Base-by-base conservation (phyloP, 1,140 invertebrate species). In the Ostrea edulis region DNA sequence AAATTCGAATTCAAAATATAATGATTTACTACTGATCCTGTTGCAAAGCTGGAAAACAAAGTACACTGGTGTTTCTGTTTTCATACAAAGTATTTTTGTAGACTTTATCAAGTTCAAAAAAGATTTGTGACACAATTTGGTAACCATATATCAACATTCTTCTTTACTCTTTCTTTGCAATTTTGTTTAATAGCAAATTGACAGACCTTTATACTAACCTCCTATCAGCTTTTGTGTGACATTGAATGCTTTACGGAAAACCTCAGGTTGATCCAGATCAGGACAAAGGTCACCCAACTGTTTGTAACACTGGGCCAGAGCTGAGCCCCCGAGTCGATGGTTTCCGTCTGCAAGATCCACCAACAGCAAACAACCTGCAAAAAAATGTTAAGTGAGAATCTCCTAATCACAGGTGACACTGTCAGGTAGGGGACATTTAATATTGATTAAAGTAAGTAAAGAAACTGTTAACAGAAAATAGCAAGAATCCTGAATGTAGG, bases 281-380 rank as follows among this genome's bases (percentile, higher is more conserved):
- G 98, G 97, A 52, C 96, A 95, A 82, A 96, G 95, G 85, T 97
- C 95, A 8, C 98, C 98, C 35, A 99, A 90, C 95, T 99, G 98
- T 71, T 96, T 96, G 94, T 96, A 98, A 89, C 97, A 97, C 93
- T 99, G 99, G 14, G 98, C 98, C 14, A 99, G 94, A 11, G 98
- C 97, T 14, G 98, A 97, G 0, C 98, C 99, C 22, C 98, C 98
- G 11, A 99, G 95, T 68, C 98, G 95, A 95, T 96, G 96, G 8
- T 92, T 77, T 0, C 96, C 96, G 89, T 95, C 94, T 54, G 96
- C 96, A 25, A 98, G 95, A 93, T 97, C 96, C 0, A 98, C 95
- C 93, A 96, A 97, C 0, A 98, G 91, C 8, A 98, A 90, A 22
- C 92, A 90, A 58, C 96, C 96, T 88, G 93, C 82, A 68, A 62